A percentile compares a stretch with the other conserved stretches of the same genome.
These are phyloP conservation scores for Sarcophaga bullata DNA, from an alignment of 1,140 invertebrate genomes.

Conservation along the genomic window DNA sequence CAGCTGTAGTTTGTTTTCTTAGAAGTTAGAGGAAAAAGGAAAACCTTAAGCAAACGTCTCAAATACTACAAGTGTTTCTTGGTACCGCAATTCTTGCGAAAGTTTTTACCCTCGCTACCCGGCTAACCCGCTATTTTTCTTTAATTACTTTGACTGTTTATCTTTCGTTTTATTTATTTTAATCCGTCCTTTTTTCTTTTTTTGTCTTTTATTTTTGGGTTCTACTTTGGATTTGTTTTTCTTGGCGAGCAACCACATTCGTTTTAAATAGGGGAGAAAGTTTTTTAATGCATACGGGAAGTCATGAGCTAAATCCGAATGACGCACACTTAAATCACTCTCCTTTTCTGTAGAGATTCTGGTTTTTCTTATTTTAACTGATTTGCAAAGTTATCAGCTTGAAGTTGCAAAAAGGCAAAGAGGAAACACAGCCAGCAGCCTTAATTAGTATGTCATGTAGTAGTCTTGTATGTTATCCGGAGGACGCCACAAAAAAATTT, in stretches of 20 bases:
- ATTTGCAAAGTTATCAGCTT: too few relatives aligned
- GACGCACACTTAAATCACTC: too few relatives aligned
- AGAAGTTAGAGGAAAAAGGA: background rate
- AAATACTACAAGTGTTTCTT: background rate
- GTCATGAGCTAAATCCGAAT: background rate
- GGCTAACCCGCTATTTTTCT: conserved; percentile 2
- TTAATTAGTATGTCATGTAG: background rate
- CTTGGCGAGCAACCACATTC: conserved; percentile 10
- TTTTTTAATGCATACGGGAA: conserved; percentile 23
- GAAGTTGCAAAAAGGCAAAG: background rate
- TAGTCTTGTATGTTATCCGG: background rate
- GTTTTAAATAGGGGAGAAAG: conserved; percentile 16
- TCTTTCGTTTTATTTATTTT: conserved; percentile 2
- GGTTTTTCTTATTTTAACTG: too few relatives aligned
- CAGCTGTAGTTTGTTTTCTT: background rate
- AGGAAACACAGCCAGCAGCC: too few relatives aligned
- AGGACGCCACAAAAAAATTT: background rate
- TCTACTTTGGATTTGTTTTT: conserved; percentile 17
- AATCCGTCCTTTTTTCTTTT: too few relatives aligned
- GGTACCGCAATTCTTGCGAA: background rate
- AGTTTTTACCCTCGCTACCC: background rate
- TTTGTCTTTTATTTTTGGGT: too few relatives aligned
- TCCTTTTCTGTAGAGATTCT: too few relatives aligned
- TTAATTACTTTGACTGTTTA: conserved; percentile 17
- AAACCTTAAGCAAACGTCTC: background rate